Conservation (phyloP, 1,140 invertebrate genomes). For the Probaryconus sp. region DNA sequence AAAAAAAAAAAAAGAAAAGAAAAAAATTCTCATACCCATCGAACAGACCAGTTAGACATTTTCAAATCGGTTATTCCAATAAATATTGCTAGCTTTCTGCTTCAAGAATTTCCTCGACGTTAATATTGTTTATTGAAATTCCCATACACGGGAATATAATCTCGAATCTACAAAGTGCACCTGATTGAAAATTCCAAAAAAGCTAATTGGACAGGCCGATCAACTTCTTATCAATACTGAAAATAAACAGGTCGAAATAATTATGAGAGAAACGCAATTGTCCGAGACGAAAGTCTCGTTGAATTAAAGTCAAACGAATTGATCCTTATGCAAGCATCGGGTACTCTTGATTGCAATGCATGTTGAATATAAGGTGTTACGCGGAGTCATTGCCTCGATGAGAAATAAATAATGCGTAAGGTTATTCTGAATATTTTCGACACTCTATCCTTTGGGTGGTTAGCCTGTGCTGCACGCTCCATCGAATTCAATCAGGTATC, state of each 20-base stretch:
- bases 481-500: conserved; percentile 72
- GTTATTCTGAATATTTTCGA: conserved; percentile 72
- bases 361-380: conserved; percentile 31
- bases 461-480: conserved; percentile 70
- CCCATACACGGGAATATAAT: no score
- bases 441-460: conserved; percentile 73
- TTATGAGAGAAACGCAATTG: conserved; percentile 22
- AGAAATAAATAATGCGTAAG: conserved; percentile 63
- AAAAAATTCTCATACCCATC: no score
- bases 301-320: conserved; percentile 10
- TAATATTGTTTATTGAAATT: no score
- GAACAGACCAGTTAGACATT: no score
- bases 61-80: no score
- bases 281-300: conserved; percentile 14
- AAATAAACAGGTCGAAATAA: conserved; percentile 19
- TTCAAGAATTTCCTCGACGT: no score
- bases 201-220: conserved; percentile 6
- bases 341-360: conserved; percentile 4
- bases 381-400: conserved; percentile 67
- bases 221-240: no score
- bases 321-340: conserved; percentile 38
- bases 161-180: no score
- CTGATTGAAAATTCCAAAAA: no score
- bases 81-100: no score
- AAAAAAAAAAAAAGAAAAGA: background rate